These are phyloP conservation scores for Melanotaenia boesemani DNA, from an alignment of 2,797 vertebrate species.

Conservation along the genomic window DNA sequence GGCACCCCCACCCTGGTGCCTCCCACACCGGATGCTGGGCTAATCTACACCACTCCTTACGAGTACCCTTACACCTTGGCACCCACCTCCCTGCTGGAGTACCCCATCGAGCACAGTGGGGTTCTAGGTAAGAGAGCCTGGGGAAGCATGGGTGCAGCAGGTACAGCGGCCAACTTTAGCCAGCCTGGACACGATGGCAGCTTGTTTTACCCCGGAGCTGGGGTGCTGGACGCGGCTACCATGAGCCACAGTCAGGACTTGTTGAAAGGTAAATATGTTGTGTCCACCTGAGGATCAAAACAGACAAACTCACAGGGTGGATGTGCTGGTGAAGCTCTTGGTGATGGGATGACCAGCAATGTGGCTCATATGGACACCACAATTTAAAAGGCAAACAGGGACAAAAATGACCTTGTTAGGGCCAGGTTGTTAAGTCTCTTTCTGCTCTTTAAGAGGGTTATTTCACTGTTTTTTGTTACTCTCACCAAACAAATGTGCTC, in stretches of 20 bases:
- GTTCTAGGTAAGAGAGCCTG: constrained; percentile 89
- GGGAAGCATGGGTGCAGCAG: constrained; percentile 77
- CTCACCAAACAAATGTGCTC: constrained; percentile 62
- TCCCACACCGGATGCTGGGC: constrained; percentile 83
- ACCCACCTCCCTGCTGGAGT: constrained; percentile 89
- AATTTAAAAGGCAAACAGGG: constrained; percentile 44
- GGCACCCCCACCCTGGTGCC: constrained; percentile 87
- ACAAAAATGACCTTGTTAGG: constrained; percentile 43
- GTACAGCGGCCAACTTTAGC: constrained; percentile 75
- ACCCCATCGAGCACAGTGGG: constrained; percentile 88
- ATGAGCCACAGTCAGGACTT: constrained; percentile 87
- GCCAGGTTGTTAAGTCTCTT: constrained; percentile 53
- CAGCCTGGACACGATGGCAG: constrained; percentile 83
- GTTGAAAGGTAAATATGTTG: constrained; percentile 89
- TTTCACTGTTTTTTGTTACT: constrained; percentile 55
- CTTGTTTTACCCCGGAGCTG: constrained; percentile 83
- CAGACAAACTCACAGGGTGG: constrained; percentile 72
- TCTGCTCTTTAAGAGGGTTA: constrained; percentile 45
- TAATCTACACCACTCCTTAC: constrained; percentile 88
- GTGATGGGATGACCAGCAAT: constrained; percentile 64
- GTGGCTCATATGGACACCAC: constrained; percentile 70
- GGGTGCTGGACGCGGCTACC: constrained; percentile 80
- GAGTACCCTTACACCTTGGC: constrained; percentile 89
- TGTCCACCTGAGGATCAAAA: constrained; percentile 83
- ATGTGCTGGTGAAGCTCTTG: constrained; percentile 66